These are phyloP conservation scores for Alauda arvensis DNA, from an alignment of 2,797 vertebrate genomes.

Conservation along the genomic window DNA sequence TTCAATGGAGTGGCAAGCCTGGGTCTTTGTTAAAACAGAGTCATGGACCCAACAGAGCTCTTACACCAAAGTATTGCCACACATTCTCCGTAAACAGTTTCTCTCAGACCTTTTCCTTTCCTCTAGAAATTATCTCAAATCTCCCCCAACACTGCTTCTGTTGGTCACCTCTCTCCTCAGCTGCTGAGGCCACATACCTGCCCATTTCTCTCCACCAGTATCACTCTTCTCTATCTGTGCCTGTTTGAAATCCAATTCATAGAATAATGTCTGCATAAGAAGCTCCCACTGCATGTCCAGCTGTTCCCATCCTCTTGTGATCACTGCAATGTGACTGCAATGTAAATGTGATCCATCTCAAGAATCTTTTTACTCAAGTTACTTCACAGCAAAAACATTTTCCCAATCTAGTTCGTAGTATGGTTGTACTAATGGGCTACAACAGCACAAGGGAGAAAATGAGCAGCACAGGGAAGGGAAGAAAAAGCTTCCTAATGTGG, in stretches of 20 bases:
- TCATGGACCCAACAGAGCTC: not conserved
- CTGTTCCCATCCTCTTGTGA: slow-evolving; percentile 17
- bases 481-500: not conserved
- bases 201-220: not conserved
- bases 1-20: fast-evolving
- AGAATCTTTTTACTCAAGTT: slow-evolving; percentile 42
- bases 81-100: not conserved
- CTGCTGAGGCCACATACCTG: not conserved
- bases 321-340: not conserved
- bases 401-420: not conserved
- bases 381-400: slow-evolving; percentile 1
- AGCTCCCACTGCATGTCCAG: slow-evolving; percentile 3
- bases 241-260: not conserved
- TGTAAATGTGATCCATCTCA: not conserved
- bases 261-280: not conserved
- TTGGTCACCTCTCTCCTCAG: not conserved
- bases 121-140: not conserved
- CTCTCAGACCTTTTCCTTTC: not conserved
- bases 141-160: not conserved
- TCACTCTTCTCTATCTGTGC: not conserved
- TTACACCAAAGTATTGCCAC: not conserved
- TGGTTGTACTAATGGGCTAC: not conserved
- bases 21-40: not conserved
- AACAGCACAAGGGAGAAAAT: not conserved
- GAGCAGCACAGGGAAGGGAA: not conserved